phyloP scores from a whole-genome alignment of 2,888 invertebrate genomes.

The Dynastes grantii region DNA sequence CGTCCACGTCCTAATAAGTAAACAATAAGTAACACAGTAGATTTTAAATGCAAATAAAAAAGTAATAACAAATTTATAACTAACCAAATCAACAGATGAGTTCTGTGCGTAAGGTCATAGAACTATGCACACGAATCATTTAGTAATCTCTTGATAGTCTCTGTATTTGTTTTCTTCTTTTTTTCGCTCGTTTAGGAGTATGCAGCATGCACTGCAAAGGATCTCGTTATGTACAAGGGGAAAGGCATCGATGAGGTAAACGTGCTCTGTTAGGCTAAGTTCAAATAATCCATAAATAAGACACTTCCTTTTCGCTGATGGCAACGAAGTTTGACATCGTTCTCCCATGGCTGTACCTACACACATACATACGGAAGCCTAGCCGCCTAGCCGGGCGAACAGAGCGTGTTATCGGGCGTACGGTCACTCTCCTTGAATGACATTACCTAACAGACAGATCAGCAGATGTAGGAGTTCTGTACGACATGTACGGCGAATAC shows the following conservation, averaged over 20 bases:
- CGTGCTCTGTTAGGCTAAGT: conserved; percentile 54
- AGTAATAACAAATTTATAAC: too few species aligned
- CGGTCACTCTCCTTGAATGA: conserved; percentile 51
- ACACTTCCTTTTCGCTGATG: conserved; percentile 55
- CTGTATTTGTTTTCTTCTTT: too few species aligned
- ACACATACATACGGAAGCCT: background rate
- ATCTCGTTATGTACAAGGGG: conserved; percentile 37
- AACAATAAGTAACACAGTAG: too few species aligned
- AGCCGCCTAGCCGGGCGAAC: background rate
- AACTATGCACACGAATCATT: too few species aligned
- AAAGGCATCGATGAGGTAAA: conserved; percentile 38
- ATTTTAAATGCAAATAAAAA: too few species aligned
- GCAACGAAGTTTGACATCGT: conserved; percentile 25
- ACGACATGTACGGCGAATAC: conserved; percentile 54
- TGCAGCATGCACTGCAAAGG: background rate
- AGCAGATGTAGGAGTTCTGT: conserved; percentile 57
- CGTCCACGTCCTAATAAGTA: too few species aligned
- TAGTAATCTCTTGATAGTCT: too few species aligned
- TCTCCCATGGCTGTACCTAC: background rate
- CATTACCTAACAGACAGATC: conserved; percentile 55
- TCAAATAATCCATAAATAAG: conserved; percentile 59
- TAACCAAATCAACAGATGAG: too few species aligned
- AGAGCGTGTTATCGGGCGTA: conserved; percentile 45
- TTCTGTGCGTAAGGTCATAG: too few species aligned
- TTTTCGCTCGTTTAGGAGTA: too few species aligned